These are phyloP conservation scores for Mastigias papua DNA, from an alignment of 30 jellyfish, hydroid and myxozoan species.

Conservation along the genomic window DNA sequence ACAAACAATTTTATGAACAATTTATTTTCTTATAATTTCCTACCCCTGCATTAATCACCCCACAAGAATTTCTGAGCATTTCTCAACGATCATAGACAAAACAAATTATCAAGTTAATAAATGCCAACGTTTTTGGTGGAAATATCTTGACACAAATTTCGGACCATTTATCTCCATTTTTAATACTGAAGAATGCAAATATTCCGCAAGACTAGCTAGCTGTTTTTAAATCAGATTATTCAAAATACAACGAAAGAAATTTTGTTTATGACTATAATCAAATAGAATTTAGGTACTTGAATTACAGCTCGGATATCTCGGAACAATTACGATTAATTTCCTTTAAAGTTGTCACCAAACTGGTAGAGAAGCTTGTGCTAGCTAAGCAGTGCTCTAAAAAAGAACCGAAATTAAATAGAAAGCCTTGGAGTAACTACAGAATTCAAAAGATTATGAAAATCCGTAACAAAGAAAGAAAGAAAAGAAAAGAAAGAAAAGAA, in stretches of 20 bases:
- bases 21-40: constrained; percentile 7
- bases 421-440: not conserved
- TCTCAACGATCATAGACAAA: constrained; percentile 24
- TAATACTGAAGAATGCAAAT: not conserved
- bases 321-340: not conserved
- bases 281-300: too few species aligned
- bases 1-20: constrained; percentile 14
- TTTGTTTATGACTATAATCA: too few species aligned
- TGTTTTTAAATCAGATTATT: too few species aligned
- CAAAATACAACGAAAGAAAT: too few species aligned
- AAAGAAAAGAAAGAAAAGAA: too few species aligned
- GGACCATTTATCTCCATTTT: too few species aligned
- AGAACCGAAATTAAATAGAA: too few species aligned
- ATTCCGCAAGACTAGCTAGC: not conserved
- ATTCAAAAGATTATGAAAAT: constrained; percentile 6
- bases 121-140: constrained; percentile 11
- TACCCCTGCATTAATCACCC: constrained; percentile 35
- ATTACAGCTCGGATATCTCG: not conserved
- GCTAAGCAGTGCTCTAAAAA: too few species aligned
- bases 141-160: constrained; percentile 1
- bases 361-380: constrained; percentile 4
- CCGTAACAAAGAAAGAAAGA: too few species aligned
- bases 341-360: not conserved
- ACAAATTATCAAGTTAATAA: constrained; percentile 5
- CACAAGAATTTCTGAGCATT: constrained; percentile 22